These are phyloP conservation scores for Grammomys surdaster DNA, from an alignment of 2,113 vertebrate species.

Conservation along the genomic window DNA sequence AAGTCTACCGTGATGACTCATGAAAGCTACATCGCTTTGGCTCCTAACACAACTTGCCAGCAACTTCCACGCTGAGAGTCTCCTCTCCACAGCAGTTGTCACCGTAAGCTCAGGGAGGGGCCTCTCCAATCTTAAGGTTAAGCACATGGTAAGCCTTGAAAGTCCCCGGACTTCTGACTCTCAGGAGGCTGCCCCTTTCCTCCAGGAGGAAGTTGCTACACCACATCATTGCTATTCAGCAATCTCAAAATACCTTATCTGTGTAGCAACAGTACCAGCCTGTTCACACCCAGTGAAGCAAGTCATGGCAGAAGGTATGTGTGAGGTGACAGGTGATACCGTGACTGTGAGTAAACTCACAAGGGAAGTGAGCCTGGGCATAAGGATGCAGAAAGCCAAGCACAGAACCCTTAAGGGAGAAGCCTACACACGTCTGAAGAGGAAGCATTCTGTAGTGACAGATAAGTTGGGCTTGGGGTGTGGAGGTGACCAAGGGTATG, in stretches of 20 bases:
- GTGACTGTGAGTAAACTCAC: constrained; percentile 46
- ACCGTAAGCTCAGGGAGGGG: neutral
- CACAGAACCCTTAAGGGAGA: neutral
- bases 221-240: neutral
- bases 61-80: neutral
- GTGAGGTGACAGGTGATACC: neutral
- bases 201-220: neutral
- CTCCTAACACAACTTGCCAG: neutral
- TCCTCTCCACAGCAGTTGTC: neutral
- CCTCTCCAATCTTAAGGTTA: neutral
- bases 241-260: constrained; percentile 52
- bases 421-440: neutral
- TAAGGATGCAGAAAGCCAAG: constrained; percentile 42
- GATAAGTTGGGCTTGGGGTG: neutral
- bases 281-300: constrained; percentile 51
- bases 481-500: neutral
- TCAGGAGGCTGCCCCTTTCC: neutral
- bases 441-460: neutral
- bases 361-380: constrained; percentile 39
- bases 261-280: neutral
- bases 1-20: neutral
- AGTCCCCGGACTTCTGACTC: neutral
- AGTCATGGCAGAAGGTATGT: constrained; percentile 6
- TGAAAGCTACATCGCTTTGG: neutral
- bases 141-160: neutral